Percentiles rank a stretch among this genome's conserved stretches.
These are phyloP conservation scores for Spea hammondii DNA, from an alignment of 2,797 vertebrate species.

Conservation along the genomic window DNA sequence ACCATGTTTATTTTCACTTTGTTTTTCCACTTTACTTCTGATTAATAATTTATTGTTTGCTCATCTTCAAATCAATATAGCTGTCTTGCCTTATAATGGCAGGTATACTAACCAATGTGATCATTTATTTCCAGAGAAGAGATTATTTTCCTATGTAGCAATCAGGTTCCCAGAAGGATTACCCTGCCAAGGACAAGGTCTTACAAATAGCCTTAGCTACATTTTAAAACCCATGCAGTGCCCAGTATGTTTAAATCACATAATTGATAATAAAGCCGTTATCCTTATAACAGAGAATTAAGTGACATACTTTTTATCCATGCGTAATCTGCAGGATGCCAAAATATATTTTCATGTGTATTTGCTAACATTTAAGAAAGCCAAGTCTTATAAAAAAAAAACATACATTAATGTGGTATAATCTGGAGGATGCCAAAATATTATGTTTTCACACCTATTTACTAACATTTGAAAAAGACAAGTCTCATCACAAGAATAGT, in stretches of 20 bases:
- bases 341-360: background rate
- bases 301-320: background rate
- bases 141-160: slow-evolving; percentile 40
- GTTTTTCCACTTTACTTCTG: background rate
- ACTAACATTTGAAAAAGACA: too few relatives aligned
- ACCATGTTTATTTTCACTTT: background rate
- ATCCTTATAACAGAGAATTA: background rate
- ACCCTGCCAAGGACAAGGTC: slow-evolving; percentile 41
- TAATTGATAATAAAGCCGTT: slow-evolving; percentile 2
- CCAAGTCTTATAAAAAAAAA: too few relatives aligned
- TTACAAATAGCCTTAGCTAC: slow-evolving; percentile 40
- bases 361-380: background rate
- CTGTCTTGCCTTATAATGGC: slow-evolving; percentile 14
- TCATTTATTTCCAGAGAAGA: slow-evolving; percentile 36
- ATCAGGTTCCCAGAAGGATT: slow-evolving; percentile 45
- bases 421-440: too few relatives aligned
- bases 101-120: slow-evolving; percentile 7
- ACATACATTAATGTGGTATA: too few relatives aligned
- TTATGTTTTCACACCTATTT: too few relatives aligned
- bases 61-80: slow-evolving; percentile 32
- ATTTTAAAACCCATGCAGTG: slow-evolving; percentile 32
- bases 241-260: slow-evolving; percentile 25
- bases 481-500: too few relatives aligned
- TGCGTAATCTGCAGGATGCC: background rate
- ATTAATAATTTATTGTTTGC: slow-evolving; percentile 39